Evolutionary conservation across 2,797 vertebrate genomes (phyloP).

Genomic region (Rhyacichthys aspro): DNA sequence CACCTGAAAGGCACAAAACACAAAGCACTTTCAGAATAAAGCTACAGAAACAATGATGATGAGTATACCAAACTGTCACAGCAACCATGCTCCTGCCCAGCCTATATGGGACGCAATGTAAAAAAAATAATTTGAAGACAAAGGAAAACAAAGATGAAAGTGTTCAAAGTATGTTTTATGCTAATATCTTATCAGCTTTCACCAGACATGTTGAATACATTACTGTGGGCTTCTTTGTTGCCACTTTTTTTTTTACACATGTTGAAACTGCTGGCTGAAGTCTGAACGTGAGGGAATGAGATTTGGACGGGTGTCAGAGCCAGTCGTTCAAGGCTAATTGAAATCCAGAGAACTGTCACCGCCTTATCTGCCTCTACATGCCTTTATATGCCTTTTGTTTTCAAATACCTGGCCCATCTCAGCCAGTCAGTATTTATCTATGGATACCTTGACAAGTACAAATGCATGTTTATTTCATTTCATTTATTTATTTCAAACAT

Average conservation of each 20-base stretch:
- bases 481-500: too few species aligned
- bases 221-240: not conserved
- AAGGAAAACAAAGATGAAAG: not conserved
- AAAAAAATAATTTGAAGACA: not conserved
- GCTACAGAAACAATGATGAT: not conserved
- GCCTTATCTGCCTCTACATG: slow-evolving; percentile 16
- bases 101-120: not conserved
- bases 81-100: not conserved
- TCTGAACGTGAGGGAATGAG: slow-evolving; percentile 27
- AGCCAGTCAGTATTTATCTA: not conserved
- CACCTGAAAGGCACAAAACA: slow-evolving; percentile 78
- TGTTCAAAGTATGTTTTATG: not conserved
- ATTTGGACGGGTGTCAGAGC: slow-evolving; percentile 48
- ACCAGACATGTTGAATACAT: slow-evolving; percentile 5
- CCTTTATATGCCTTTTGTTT: slow-evolving; percentile 44
- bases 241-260: not conserved
- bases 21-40: not conserved
- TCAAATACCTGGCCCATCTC: slow-evolving; percentile 12
- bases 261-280: slow-evolving; percentile 14
- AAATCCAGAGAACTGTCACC: slow-evolving; percentile 39
- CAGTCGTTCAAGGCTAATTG: slow-evolving; percentile 41
- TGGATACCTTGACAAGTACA: not conserved
- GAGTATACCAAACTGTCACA: not conserved
- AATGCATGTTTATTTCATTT: not conserved
- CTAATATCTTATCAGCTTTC: slow-evolving; percentile 10